These are phyloP conservation scores for Equus przewalskii DNA, from an alignment of 2,113 vertebrate species.

Conservation along the genomic window DNA sequence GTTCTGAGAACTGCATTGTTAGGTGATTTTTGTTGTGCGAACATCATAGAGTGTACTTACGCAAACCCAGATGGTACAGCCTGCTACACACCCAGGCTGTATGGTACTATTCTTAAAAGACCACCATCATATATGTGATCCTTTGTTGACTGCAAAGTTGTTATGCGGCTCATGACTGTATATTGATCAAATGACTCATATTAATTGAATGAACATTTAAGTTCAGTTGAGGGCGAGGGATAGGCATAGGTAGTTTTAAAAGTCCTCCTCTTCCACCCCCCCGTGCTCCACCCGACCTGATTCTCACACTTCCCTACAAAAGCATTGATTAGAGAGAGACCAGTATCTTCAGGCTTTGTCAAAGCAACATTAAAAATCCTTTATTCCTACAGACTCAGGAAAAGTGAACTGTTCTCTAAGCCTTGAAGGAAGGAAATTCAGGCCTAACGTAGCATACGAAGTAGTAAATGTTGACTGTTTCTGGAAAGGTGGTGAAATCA, in stretches of 20 bases:
- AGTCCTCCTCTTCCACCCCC: neutral
- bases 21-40: no score
- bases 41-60: no score
- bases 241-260: neutral
- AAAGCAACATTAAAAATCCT: neutral
- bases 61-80: no score
- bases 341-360: neutral
- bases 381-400: neutral
- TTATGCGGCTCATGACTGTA: no score
- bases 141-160: no score
- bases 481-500: neutral
- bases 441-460: neutral
- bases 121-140: no score
- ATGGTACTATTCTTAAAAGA: no score
- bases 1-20: no score
- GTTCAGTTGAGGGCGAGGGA: neutral
- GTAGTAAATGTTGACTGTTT: neutral
- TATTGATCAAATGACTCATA: neutral
- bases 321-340: neutral
- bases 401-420: neutral
- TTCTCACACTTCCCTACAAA: neutral
- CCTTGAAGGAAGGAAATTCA: neutral
- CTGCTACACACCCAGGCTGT: no score
- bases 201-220: neutral
- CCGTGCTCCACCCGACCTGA: neutral